Conservation (phyloP, 2,113 vertebrate species). For the Oryzias woworae region DNA sequence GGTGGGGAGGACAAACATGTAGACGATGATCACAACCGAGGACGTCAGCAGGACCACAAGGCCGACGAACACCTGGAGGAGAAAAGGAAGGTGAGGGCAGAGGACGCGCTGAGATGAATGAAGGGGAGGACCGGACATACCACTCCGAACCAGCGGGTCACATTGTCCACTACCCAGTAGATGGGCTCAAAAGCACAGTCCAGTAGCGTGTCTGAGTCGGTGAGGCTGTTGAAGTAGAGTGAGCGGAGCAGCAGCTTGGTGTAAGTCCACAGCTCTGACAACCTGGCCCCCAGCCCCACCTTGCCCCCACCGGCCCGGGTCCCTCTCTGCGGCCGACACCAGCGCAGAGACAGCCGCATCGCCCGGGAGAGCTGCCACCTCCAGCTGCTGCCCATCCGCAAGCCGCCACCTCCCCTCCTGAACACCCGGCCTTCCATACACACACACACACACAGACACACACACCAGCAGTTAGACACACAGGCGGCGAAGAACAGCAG, state of each 20-base stretch:
- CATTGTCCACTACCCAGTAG: slow-evolving; percentile 95
- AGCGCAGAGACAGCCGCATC: slow-evolving; percentile 84
- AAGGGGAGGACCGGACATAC: slow-evolving; percentile 74
- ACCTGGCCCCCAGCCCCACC: slow-evolving; percentile 44
- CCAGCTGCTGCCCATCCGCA: slow-evolving; percentile 80
- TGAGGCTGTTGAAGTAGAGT: slow-evolving; percentile 88
- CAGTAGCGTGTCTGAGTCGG: slow-evolving; percentile 84
- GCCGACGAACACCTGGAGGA: slow-evolving; percentile 89
- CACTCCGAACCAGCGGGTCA: slow-evolving; percentile 97
- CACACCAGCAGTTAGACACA: slow-evolving; percentile 59
- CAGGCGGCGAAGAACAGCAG: slow-evolving; percentile 59
- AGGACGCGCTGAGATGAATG: not conserved
- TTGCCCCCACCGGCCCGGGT: slow-evolving; percentile 38
- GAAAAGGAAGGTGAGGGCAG: not conserved
- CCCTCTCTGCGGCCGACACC: slow-evolving; percentile 80
- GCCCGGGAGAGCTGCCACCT: slow-evolving; percentile 81
- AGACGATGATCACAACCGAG: slow-evolving; percentile 88
- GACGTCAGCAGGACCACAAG: slow-evolving; percentile 87
- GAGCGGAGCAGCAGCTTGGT: slow-evolving; percentile 85
- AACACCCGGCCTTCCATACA: slow-evolving; percentile 59
- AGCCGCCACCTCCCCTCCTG: slow-evolving; percentile 34
- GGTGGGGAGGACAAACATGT: slow-evolving; percentile 88
- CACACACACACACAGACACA: slow-evolving; percentile 66
- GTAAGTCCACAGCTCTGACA: slow-evolving; percentile 83
- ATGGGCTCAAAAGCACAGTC: slow-evolving; percentile 93